Percentiles rank a stretch among this genome's conserved stretches.
Evolutionary conservation across 1,140 invertebrate species (phyloP).

Genomic region (Drosophila athabasca): DNA sequence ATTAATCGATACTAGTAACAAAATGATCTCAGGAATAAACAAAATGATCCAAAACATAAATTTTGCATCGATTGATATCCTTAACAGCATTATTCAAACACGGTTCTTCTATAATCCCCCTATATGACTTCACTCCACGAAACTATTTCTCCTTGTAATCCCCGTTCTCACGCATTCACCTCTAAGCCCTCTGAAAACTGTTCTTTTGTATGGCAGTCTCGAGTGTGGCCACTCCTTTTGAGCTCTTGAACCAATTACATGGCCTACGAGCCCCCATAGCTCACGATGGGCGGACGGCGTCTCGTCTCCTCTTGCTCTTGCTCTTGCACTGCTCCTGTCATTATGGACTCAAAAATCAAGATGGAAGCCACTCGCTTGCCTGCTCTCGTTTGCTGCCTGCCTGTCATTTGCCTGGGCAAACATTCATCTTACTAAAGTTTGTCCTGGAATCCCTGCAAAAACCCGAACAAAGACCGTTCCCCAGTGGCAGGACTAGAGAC

Average conservation of each 20-base stretch:
- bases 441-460: slow-evolving; percentile 19
- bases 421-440: slow-evolving; percentile 77
- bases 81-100: too few relatives aligned
- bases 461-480: slow-evolving; percentile 14
- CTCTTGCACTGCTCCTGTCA: slow-evolving; percentile 53
- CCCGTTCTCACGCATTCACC: slow-evolving; percentile 18
- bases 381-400: slow-evolving; percentile 38
- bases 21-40: too few relatives aligned
- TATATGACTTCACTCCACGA: too few relatives aligned
- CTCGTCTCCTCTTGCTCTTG: neutral
- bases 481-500: slow-evolving; percentile 16
- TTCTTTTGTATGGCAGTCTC: too few relatives aligned
- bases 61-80: too few relatives aligned
- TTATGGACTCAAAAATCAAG: slow-evolving; percentile 79
- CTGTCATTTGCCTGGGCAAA: slow-evolving; percentile 73
- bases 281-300: neutral
- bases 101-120: too few relatives aligned
- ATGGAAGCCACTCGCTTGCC: slow-evolving; percentile 59
- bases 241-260: slow-evolving; percentile 60
- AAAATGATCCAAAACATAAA: too few relatives aligned
- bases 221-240: slow-evolving; percentile 8
- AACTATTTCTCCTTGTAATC: too few relatives aligned
- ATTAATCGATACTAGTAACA: too few relatives aligned
- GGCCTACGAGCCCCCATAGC: slow-evolving; percentile 9
- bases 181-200: too few relatives aligned